Conservation (phyloP, 1,140 invertebrate genomes). For the Calosoma granatense region DNA sequence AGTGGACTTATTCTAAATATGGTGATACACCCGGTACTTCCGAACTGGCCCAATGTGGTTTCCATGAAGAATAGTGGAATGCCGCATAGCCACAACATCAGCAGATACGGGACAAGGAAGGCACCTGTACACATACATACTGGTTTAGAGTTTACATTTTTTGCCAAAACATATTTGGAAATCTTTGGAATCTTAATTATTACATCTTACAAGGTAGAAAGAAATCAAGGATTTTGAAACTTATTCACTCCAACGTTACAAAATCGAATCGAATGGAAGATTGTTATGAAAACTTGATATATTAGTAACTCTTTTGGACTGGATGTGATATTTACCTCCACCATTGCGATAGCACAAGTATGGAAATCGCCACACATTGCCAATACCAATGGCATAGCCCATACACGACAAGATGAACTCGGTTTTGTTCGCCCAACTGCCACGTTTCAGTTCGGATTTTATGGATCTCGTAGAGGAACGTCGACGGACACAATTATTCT, state of each 20-base stretch:
- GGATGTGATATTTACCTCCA: conserved; percentile 52
- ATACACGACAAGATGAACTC: conserved; percentile 66
- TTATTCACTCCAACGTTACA: too few relatives aligned
- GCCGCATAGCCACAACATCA: conserved; percentile 68
- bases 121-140: conserved; percentile 61
- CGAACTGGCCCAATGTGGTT: conserved; percentile 76
- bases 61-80: conserved; percentile 86
- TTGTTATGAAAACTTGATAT: too few relatives aligned
- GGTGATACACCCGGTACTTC: conserved; percentile 69
- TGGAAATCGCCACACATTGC: conserved; percentile 84
- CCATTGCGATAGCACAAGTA: conserved; percentile 75
- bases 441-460: conserved; percentile 15
- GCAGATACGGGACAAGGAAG: conserved; percentile 63
- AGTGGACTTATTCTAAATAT: conserved; percentile 63
- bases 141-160: too few relatives aligned
- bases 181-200: too few relatives aligned
- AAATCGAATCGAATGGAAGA: too few relatives aligned
- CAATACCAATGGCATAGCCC: conserved; percentile 66
- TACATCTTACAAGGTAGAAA: too few relatives aligned
- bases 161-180: too few relatives aligned
- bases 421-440: conserved; percentile 51
- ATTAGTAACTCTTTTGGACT: too few relatives aligned
- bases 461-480: background rate
- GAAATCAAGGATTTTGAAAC: too few relatives aligned
- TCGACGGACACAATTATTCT: background rate